A percentile compares a stretch with the other conserved stretches of the same genome.
Evolutionary conservation across 2,797 vertebrate genomes (phyloP).

Genomic region (Mastacembelus armatus): DNA sequence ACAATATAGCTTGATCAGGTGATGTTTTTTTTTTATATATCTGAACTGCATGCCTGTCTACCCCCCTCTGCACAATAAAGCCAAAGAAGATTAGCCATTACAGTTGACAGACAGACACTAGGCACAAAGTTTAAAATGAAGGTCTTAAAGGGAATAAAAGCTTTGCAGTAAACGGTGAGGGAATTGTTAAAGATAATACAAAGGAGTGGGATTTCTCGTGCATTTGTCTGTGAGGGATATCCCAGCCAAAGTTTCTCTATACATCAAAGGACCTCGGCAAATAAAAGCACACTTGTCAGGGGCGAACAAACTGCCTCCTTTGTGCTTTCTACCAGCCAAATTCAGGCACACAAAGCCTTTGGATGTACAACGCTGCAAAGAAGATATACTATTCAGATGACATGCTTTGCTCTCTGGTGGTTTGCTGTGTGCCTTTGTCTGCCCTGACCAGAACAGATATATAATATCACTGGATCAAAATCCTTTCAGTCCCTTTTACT

Average conservation of each 20-base stretch:
- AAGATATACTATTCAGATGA: constrained; percentile 87
- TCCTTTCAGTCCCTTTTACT: constrained; percentile 84
- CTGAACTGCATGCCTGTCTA: constrained; percentile 46
- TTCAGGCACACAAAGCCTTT: constrained; percentile 84
- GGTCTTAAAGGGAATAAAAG: constrained; percentile 85
- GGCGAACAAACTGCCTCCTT: constrained; percentile 88
- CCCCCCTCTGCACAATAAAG: constrained; percentile 42
- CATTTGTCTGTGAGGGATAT: constrained; percentile 84
- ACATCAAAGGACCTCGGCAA: constrained; percentile 86
- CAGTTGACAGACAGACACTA: constrained; percentile 80
- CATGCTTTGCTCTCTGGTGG: constrained; percentile 87
- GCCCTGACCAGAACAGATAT: constrained; percentile 82
- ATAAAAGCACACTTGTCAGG: constrained; percentile 89
- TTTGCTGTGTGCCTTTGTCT: constrained; percentile 85
- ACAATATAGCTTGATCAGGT: constrained; percentile 12
- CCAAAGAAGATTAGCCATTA: constrained; percentile 70
- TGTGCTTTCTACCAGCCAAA: constrained; percentile 85
- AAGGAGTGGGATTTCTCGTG: constrained; percentile 86
- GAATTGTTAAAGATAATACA: constrained; percentile 85
- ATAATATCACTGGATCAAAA: constrained; percentile 89
- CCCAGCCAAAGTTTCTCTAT: constrained; percentile 85
- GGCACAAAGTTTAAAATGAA: constrained; percentile 82
- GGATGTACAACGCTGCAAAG: constrained; percentile 88
- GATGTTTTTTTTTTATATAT: constrained; percentile 41
- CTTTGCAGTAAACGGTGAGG: constrained; percentile 78